A percentile compares a stretch with the other conserved stretches of the same genome.
phyloP scores from a whole-genome alignment of 2,888 invertebrate species.

The Drosophila eohydei region DNA sequence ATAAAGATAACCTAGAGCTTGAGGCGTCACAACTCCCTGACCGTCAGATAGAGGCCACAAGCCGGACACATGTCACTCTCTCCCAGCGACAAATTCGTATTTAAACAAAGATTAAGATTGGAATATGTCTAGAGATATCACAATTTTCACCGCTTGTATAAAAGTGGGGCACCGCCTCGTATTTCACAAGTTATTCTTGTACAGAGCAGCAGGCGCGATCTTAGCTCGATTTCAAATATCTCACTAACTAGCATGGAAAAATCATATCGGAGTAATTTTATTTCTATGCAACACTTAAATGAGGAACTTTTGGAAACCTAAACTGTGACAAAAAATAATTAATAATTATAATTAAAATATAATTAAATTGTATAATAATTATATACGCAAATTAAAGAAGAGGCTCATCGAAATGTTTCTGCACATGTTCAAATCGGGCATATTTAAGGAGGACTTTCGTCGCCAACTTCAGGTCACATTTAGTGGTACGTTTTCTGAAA shows the following conservation, averaged over 20 bases:
- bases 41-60: background rate
- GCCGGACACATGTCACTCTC: slow-evolving; percentile 8
- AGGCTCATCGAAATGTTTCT: slow-evolving; percentile 49
- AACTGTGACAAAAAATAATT: slow-evolving; percentile 57
- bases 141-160: slow-evolving; percentile 26
- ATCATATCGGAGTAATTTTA: slow-evolving; percentile 21
- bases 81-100: background rate
- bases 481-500: slow-evolving; percentile 62
- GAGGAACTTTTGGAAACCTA: slow-evolving; percentile 2
- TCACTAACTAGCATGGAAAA: slow-evolving; percentile 59
- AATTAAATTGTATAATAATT: slow-evolving; percentile 1
- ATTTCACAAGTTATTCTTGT: slow-evolving; percentile 53
- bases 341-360: background rate
- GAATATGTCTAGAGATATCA: slow-evolving; percentile 19
- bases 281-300: slow-evolving; percentile 37
- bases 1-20: background rate
- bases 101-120: slow-evolving; percentile 8
- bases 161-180: slow-evolving; percentile 31
- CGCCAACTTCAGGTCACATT: slow-evolving; percentile 71
- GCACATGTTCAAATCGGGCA: slow-evolving; percentile 59
- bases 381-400: background rate
- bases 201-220: slow-evolving; percentile 8
- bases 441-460: slow-evolving; percentile 66
- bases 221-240: background rate
- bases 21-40: background rate